Evolutionary conservation across 1,140 invertebrate species (phyloP), one percentile per base, ranked within the genome.

Genomic region (Anthonomus grandis): DNA sequence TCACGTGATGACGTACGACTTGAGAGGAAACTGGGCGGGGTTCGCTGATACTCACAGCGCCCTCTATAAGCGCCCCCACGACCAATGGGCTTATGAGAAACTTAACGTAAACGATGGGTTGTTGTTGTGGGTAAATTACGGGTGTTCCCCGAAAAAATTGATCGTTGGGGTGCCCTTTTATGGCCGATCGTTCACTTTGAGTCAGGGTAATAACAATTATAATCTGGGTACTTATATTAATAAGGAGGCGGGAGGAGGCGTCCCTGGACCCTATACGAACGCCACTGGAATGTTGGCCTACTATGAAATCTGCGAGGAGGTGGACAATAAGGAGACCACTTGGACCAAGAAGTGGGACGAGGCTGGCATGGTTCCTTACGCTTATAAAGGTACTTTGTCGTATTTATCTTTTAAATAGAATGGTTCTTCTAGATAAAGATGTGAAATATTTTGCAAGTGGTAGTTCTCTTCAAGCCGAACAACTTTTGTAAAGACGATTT

Each of bases 1-100:
- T 45, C 90, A 93, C 67, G 87, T 90, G 9, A 94, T 94, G 91
- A 81, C 90, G 0, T 96, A 96, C 69, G 93, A 95, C 76, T 78
- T 95, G 13, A 80, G 92, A 60, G 93, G 93, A 19, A 92, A 93
- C 64, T 95, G 92, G 92, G 91, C 89, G 4, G 89, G 89, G 31
- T 90, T 90, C 63, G 91, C 92, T 1, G 91, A 93, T 67, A 85
- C 87, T 0, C 90, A 93, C 67, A 91, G 89, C 65, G 88, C 90
- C 3, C 76, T 93, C 0, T 92, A 91, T 66, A 87, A 84, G 68
- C 75, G 91, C 53, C 88, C 89, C 0, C 86, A 89, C 62, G 90
- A 93, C 73, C 87, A 92, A 69, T 93, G 86, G 76, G 88, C 87
- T 23, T 93, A 93, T 67, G 89, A 91, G 70, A 89, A 85, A 70